Evolutionary conservation across 2,113 vertebrate genomes (phyloP).

Genomic region (Recurvirostra avosetta): DNA sequence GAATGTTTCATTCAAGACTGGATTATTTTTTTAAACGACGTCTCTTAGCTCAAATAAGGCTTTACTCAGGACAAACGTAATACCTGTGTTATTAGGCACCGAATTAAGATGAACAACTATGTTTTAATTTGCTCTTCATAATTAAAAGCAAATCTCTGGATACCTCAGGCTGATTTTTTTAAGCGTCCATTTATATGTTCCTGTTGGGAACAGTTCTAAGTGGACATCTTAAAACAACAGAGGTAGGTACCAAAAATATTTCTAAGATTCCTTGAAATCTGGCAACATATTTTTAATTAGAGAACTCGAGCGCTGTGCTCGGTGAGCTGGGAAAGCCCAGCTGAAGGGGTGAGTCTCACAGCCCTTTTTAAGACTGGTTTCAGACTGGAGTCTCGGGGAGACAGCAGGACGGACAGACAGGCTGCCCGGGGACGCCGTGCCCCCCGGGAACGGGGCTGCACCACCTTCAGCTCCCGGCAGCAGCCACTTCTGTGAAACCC

Average conservation of each 20-base stretch:
- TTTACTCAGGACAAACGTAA: conserved; percentile 3
- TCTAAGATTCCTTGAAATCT: neutral
- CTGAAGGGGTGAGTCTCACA: neutral
- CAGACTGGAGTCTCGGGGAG: too few species aligned
- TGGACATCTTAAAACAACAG: neutral
- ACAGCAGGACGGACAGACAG: neutral
- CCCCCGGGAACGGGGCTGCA: too few species aligned
- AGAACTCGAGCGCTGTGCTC: neutral
- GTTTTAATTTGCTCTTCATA: conserved; percentile 42
- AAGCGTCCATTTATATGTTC: neutral
- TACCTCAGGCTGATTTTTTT: conserved; percentile 9
- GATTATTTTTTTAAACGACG: neutral
- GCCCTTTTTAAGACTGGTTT: neutral
- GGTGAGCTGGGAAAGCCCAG: neutral
- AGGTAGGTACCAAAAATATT: neutral
- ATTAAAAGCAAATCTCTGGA: conserved; percentile 45
- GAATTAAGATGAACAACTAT: conserved; percentile 5
- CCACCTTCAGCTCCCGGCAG: too few species aligned
- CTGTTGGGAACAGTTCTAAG: neutral
- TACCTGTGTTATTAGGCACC: neutral
- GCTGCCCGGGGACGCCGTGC: too few species aligned
- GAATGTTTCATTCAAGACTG: neutral
- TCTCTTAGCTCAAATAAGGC: neutral
- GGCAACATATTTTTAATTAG: neutral
- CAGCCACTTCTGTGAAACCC: too few species aligned